Conservation (phyloP, 2,797 vertebrate species). For the Coreius guichenoti region DNA sequence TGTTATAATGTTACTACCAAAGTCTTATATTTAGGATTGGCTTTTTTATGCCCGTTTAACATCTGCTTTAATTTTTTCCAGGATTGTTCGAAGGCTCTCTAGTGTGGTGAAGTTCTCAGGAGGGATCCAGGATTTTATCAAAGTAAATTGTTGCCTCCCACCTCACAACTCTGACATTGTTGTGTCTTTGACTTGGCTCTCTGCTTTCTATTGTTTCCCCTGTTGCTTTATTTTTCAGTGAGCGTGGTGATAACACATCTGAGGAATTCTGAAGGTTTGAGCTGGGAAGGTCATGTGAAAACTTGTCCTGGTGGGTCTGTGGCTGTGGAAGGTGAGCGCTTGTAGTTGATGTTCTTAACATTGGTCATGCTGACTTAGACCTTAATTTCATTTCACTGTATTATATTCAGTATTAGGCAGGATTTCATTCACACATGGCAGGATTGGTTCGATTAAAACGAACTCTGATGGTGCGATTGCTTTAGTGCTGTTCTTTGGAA, state of each 20-base stretch:
- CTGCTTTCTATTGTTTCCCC: conserved; percentile 55
- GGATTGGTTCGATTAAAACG: background rate
- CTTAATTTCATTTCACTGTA: background rate
- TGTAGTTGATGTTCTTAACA: background rate
- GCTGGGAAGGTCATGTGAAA: conserved; percentile 60
- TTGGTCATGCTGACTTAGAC: background rate
- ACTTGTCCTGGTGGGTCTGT: conserved; percentile 59
- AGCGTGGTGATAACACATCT: conserved; percentile 69
- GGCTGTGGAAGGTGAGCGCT: conserved; percentile 26
- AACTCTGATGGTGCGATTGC: background rate
- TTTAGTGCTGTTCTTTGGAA: no score
- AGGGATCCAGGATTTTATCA: conserved; percentile 15
- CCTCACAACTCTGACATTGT: conserved; percentile 53
- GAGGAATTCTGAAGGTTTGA: conserved; percentile 70
- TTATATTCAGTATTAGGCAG: background rate
- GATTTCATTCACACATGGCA: background rate
- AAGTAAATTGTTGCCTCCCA: conserved; percentile 20
- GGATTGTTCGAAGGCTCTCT: background rate
- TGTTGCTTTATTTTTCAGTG: conserved; percentile 55
- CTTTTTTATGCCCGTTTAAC: background rate
- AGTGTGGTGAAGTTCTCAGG: background rate
- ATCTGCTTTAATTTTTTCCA: background rate
- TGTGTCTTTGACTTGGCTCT: conserved; percentile 66
- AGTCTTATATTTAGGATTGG: background rate
- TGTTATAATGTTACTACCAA: background rate